These are phyloP conservation scores for Papilio polytes DNA, from an alignment of 1,140 invertebrate genomes.

Conservation along the genomic window DNA sequence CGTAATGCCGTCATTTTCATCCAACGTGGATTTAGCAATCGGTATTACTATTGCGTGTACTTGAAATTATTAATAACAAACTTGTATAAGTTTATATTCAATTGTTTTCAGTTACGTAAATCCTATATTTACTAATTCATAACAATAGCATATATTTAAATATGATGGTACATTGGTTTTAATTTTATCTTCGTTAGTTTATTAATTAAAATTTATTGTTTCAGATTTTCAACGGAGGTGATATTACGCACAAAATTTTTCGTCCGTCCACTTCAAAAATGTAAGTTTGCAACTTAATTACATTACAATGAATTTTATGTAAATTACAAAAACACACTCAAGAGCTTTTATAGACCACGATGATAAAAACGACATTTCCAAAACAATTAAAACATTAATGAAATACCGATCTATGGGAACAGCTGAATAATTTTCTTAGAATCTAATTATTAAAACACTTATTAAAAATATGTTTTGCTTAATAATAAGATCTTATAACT, in stretches of 20 bases:
- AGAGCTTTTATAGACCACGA: neutral
- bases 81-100: neutral
- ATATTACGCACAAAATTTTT: constrained; percentile 77
- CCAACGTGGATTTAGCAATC: constrained; percentile 40
- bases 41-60: constrained; percentile 44
- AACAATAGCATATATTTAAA: too few species aligned
- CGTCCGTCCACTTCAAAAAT: constrained; percentile 70
- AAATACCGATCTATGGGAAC: too few species aligned
- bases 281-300: constrained; percentile 52
- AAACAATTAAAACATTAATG: neutral
- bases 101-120: neutral
- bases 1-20: constrained; percentile 58
- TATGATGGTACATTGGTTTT: too few species aligned
- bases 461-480: too few species aligned
- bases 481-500: neutral
- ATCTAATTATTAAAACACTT: neutral
- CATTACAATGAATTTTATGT: neutral
- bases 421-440: neutral
- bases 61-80: neutral
- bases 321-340: neutral
- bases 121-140: too few species aligned
- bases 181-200: too few species aligned
- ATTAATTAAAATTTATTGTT: constrained; percentile 57
- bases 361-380: neutral
- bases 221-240: constrained; percentile 63